Base-by-base conservation (phyloP, 2,888 invertebrate species). In the Lingula anatina region DNA sequence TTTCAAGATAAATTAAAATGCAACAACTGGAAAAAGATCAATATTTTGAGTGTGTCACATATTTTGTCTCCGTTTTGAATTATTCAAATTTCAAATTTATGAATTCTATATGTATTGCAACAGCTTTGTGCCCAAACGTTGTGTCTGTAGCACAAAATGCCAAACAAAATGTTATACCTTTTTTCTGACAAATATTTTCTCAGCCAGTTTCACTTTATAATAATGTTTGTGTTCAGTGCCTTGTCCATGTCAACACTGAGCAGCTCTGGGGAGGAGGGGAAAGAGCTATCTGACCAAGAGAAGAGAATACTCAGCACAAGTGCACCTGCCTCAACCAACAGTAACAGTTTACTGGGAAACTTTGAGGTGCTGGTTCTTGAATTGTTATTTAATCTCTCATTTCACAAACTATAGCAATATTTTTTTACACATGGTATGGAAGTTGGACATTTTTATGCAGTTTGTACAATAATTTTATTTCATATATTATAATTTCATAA, bases 341-440 rank as follows among this genome's bases (percentile, higher is more conserved):
- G 76, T 59, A 78, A 77, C 61, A 75, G 76, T 59, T 73, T 83
- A 42, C 74, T 83, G 43, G 93, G 94, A 41, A 93, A 87, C 70
- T 91, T 96, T 76, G 95, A 95, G 71, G 79, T 78, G 55, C n/a
- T n/a, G 38, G 44, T 53, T n/a, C 4, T 31, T 31, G 9, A 9
- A 31, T 31, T 31, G 35, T 12, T 12, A 31, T 12, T 12, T 31
- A n/a, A 31, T n/a, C 9, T 9, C 35, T n/a, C 35, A 31, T 9
- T 31, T 31, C 35, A n/a, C 35, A 31, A n/a, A 31, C 35, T n/a
- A 31, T 18, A 5, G 27, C 20, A 46, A 41, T 41, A 24, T 46
- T 18, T 37, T n/a, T 15, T 25, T 39, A n/a, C 41, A n/a, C 2
- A 38, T n/a, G 9, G 12, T 7, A 42, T 12, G 15, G 9, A 15